Evolutionary conservation across 53 echinoderm and acorn worm genomes (phyloP).

Genomic region (Stichopus horrens): DNA sequence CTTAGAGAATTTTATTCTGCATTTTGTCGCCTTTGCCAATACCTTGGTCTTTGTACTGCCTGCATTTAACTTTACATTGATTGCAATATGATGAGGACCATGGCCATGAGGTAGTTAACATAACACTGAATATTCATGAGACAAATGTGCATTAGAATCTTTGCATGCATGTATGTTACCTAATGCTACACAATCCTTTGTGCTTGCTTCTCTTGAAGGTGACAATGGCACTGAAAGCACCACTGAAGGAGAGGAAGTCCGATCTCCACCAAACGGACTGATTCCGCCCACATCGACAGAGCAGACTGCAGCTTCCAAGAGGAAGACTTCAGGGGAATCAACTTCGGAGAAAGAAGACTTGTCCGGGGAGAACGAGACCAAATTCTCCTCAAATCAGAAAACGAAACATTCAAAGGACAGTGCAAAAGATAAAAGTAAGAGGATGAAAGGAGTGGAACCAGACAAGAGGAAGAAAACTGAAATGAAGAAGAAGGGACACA

Average conservation of each 20-base stretch:
- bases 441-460: not conserved
- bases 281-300: not conserved
- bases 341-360: slow-evolving; percentile 26
- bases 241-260: slow-evolving; percentile 40
- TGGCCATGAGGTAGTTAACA: too few species aligned
- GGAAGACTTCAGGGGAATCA: slow-evolving; percentile 26
- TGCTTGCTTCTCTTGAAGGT: not conserved
- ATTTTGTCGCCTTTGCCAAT: too few species aligned
- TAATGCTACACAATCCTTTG: too few species aligned
- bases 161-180: too few species aligned
- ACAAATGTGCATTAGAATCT: too few species aligned
- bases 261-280: not conserved
- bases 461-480: slow-evolving; percentile 27
- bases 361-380: slow-evolving; percentile 26
- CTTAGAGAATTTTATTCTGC: too few species aligned
- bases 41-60: too few species aligned
- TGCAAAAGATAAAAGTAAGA: slow-evolving; percentile 11
- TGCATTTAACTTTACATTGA: too few species aligned
- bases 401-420: slow-evolving; percentile 8
- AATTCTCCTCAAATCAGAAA: not conserved
- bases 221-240: slow-evolving; percentile 39
- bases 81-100: too few species aligned
- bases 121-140: too few species aligned
- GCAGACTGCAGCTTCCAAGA: not conserved
- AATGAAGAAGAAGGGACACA: not conserved